Evolutionary conservation across 2,888 invertebrate genomes (phyloP).

Genomic region (Drosophila buzzatii): DNA sequence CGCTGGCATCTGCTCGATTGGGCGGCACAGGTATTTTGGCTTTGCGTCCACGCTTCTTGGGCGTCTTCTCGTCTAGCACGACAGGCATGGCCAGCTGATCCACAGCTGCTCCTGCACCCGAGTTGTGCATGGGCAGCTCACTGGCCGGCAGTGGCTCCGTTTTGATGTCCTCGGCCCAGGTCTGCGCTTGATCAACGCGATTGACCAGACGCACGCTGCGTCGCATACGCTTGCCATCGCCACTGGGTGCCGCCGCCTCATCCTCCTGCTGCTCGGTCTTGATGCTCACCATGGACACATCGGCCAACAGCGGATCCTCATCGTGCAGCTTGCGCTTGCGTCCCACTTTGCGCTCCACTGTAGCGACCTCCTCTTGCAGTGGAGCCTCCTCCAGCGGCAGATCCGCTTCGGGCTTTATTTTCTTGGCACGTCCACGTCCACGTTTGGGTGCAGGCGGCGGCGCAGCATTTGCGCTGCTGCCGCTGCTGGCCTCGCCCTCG

Average conservation of each 20-base stretch:
- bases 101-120: not conserved
- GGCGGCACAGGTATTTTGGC: constrained; percentile 67
- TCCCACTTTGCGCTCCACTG: constrained; percentile 66
- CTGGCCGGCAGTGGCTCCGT: constrained; percentile 46
- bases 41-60: constrained; percentile 84
- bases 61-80: constrained; percentile 77
- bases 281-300: constrained; percentile 32
- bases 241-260: constrained; percentile 46
- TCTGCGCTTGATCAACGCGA: constrained; percentile 69
- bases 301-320: constrained; percentile 50
- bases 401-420: constrained; percentile 58
- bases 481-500: constrained; percentile 9
- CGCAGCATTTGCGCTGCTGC: constrained; percentile 3
- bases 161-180: constrained; percentile 61
- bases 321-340: constrained; percentile 69
- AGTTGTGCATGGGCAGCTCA: constrained; percentile 18
- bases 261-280: constrained; percentile 70
- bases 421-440: constrained; percentile 77
- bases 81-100: not conserved
- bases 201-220: constrained; percentile 83
- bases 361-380: constrained; percentile 12
- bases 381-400: constrained; percentile 8
- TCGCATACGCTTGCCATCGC: constrained; percentile 77
- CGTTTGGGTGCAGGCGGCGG: constrained; percentile 62
- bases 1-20: constrained; percentile 4